A percentile compares a stretch with the other conserved stretches of the same genome.
These are phyloP conservation scores for Oophaga pumilio DNA, from an alignment of 2,113 vertebrate species.

Conservation along the genomic window DNA sequence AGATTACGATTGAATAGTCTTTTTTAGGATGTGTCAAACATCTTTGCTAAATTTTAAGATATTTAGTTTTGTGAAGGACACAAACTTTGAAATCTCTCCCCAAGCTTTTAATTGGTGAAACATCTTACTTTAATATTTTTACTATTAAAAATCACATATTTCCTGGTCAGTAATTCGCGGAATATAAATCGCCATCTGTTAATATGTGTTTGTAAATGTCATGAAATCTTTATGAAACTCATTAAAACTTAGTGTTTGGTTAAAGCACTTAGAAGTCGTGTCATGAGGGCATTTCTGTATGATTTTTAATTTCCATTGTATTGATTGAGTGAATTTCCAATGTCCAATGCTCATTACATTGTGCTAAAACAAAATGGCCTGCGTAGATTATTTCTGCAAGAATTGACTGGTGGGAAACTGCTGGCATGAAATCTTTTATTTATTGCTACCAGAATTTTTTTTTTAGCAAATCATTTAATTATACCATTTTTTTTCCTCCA, in stretches of 20 bases:
- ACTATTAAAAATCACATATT: neutral
- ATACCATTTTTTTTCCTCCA: too few species aligned
- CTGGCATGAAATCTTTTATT: conserved; percentile 2
- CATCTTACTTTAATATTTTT: neutral
- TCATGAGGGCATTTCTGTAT: neutral
- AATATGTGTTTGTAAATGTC: conserved; percentile 17
- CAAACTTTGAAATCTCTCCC: neutral
- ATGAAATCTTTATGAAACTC: conserved; percentile 1
- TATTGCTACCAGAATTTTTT: neutral
- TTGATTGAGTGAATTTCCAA: conserved; percentile 13
- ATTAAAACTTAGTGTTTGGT: neutral
- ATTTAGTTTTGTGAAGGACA: too few species aligned
- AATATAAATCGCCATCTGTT: neutral
- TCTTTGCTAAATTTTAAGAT: neutral
- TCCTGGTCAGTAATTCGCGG: neutral
- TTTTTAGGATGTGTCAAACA: neutral
- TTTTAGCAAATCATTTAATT: too few species aligned
- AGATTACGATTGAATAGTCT: neutral
- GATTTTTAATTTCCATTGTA: neutral
- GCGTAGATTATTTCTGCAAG: conserved; percentile 6
- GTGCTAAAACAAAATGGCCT: conserved; percentile 32
- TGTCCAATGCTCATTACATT: conserved; percentile 18
- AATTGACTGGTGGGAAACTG: conserved; percentile 22
- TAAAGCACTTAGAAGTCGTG: neutral
- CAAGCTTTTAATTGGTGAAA: neutral